These are phyloP conservation scores for Drosophila bocki DNA, from an alignment of 1,140 invertebrate species.

Conservation along the genomic window DNA sequence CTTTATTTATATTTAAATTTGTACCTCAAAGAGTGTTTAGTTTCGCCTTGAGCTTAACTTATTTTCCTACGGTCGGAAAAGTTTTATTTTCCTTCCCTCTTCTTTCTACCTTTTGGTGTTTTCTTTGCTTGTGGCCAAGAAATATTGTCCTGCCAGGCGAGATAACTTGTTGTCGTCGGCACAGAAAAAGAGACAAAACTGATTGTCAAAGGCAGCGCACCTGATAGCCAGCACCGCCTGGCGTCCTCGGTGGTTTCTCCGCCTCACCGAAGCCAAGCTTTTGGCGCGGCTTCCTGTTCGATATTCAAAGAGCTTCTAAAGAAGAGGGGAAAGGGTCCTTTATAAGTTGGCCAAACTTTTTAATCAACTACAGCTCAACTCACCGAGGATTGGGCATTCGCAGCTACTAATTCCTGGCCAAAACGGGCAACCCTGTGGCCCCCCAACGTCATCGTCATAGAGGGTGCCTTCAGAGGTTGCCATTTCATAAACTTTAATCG, in stretches of 20 bases:
- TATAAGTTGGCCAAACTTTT: conserved; percentile 70
- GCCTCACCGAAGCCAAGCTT: conserved; percentile 26
- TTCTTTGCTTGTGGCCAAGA: conserved; percentile 51
- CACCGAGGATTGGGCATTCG: conserved; percentile 35
- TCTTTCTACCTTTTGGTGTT: not conserved
- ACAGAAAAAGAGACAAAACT: conserved; percentile 32
- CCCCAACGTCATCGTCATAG: conserved; percentile 5
- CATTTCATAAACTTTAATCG: conserved; percentile 83
- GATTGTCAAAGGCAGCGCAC: conserved; percentile 52
- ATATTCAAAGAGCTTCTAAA: conserved; percentile 43
- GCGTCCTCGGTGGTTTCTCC: conserved; percentile 3
- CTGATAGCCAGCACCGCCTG: conserved; percentile 25
- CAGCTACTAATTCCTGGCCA: conserved; percentile 65
- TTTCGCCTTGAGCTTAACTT: conserved; percentile 67
- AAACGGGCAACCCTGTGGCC: conserved; percentile 19
- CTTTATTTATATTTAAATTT: conserved; percentile 84
- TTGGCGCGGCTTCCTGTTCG: conserved; percentile 63
- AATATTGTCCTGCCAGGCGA: conserved; percentile 52
- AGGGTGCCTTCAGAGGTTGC: conserved; percentile 50
- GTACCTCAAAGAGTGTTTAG: conserved; percentile 79
- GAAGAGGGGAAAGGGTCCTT: not conserved
- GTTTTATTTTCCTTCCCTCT: conserved; percentile 43
- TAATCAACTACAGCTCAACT: conserved; percentile 72
- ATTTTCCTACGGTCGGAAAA: conserved; percentile 57
- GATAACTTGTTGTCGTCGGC: conserved; percentile 54